Conservation (phyloP, 2,888 invertebrate genomes). For the Autographa pulchrina region DNA sequence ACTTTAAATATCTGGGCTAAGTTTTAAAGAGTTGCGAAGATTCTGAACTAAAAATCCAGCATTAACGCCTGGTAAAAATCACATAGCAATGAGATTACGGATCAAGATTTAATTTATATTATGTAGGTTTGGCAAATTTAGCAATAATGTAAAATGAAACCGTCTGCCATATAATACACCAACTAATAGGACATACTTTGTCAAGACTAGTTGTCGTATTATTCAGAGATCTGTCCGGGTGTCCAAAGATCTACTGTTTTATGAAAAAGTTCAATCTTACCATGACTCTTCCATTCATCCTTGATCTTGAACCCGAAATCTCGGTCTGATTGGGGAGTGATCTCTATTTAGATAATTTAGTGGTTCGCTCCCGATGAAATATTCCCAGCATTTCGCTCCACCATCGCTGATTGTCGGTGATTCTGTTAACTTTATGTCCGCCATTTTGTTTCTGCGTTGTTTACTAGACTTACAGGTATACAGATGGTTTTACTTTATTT, state of each 20-base stretch:
- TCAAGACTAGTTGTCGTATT: too few relatives aligned
- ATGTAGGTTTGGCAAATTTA: too few relatives aligned
- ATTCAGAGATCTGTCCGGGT: too few relatives aligned
- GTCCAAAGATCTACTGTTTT: too few relatives aligned
- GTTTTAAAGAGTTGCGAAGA: too few relatives aligned
- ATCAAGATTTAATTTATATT: not conserved
- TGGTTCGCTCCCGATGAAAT: slow-evolving; percentile 83
- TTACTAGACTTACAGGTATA: slow-evolving; percentile 28
- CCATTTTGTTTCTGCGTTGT: slow-evolving; percentile 73
- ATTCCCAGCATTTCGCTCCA: slow-evolving; percentile 65
- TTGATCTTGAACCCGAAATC: slow-evolving; percentile 29
- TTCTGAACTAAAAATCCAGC: too few relatives aligned
- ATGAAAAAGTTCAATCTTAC: too few relatives aligned
- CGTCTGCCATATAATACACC: too few relatives aligned
- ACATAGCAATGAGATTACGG: not conserved
- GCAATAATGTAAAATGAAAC: too few relatives aligned
- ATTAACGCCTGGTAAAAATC: not conserved
- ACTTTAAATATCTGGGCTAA: too few relatives aligned
- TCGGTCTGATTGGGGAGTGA: slow-evolving; percentile 82
- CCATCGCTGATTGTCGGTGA: slow-evolving; percentile 75
- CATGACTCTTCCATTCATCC: slow-evolving; percentile 55
- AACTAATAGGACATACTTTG: too few relatives aligned
- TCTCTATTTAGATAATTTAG: slow-evolving; percentile 88
- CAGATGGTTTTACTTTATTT: not conserved
- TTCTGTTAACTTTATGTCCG: slow-evolving; percentile 76